Base-by-base conservation (phyloP, 1,140 invertebrate species). In the Hylaeus volcanicus region DNA sequence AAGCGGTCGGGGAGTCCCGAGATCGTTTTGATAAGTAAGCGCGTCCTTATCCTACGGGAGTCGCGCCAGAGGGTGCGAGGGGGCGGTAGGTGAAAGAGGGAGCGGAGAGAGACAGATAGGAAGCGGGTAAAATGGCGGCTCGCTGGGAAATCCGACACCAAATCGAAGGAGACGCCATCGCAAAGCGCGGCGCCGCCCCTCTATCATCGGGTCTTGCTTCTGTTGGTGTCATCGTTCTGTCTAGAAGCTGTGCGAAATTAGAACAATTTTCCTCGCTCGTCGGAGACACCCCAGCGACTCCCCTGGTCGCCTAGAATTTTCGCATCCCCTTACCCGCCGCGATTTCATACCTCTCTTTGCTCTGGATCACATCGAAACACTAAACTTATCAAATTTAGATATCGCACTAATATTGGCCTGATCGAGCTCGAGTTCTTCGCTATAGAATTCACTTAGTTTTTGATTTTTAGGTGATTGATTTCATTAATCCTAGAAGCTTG, bases 111-210 rank as follows among this genome's bases (percentile, higher is more conserved):
- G 71, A 78, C 51, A 84, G 79, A 83, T 85, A 88, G 88, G 84
- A 88, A 90, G 91, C 91, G 89, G 81, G 91, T 88, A 93, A 93
- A 93, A 93, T 93, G 92, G 92, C 92, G 92, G 88, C 91, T 74
- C 80, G 88, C 87, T 88, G 87, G 26, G 93, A 88, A 92, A 93
- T 88, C 82, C 83, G 92, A 93, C 92, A 92, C 92, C 90, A 91
- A 92, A 93, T 93, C 93, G 93, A 93, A 93, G 92, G 89, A 92
- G 93, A 93, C 92, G 93, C 93, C 93, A 93, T 93, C 89, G 92
- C 92, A 87, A 92, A 91, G 87, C 89, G 88, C 89, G 90, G 91
- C 89, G 89, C 90, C 91, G 92, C 92, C 91, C 92, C 92, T 91
- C 90, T 91, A 89, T 91, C 88, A 92, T 88, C 86, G 83, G 81